A percentile compares a stretch with the other conserved stretches of the same genome.
Evolutionary conservation across 2,113 vertebrate genomes (phyloP).

Genomic region (Myxocyprinus asiaticus): DNA sequence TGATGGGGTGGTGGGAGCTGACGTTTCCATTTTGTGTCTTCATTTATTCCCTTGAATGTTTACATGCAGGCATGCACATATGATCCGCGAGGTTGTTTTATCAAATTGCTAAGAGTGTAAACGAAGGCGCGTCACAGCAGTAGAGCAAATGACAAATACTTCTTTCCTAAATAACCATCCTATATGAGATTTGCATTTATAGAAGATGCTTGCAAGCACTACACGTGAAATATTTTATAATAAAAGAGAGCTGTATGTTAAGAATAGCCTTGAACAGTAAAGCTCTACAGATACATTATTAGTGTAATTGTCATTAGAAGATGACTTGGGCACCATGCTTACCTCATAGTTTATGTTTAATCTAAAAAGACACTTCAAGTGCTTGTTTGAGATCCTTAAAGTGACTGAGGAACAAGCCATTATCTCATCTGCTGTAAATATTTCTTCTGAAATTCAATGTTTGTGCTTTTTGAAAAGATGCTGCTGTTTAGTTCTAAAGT

Average conservation of each 20-base stretch:
- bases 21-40: constrained; percentile 42
- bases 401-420: neutral
- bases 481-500: neutral
- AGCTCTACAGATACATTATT: neutral
- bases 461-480: neutral
- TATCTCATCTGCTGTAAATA: neutral
- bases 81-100: constrained; percentile 6
- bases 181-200: neutral
- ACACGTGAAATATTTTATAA: neutral
- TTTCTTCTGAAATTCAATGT: neutral
- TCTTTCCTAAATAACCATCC: neutral
- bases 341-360: constrained; percentile 26
- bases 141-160: neutral
- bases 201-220: neutral
- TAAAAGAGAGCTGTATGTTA: neutral
- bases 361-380: constrained; percentile 15
- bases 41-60: neutral
- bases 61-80: neutral
- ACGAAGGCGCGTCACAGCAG: neutral
- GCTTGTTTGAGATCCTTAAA: neutral
- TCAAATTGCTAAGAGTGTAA: neutral
- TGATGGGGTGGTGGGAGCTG: constrained; percentile 15
- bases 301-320: constrained; percentile 5
- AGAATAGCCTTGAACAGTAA: neutral
- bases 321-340: neutral